Evolutionary conservation across 2,888 invertebrate genomes (phyloP).

Genomic region (Hermaeophaga mercurialis): DNA sequence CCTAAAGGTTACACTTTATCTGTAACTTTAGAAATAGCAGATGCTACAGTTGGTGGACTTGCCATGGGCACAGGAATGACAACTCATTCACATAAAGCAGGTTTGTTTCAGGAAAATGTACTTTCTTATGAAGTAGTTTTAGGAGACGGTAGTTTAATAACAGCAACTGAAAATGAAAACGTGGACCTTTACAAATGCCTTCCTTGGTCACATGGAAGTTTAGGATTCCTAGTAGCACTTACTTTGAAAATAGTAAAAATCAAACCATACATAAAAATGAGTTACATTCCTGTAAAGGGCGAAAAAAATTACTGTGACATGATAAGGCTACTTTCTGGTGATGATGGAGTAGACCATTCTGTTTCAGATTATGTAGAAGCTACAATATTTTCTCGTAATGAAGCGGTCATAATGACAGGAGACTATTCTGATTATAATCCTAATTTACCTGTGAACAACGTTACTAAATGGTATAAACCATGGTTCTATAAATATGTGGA

Average conservation of each 20-base stretch:
- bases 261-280: conserved; percentile 69
- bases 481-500: conserved; percentile 75
- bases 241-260: conserved; percentile 65
- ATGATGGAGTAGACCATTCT: conserved; percentile 56
- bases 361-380: conserved; percentile 70
- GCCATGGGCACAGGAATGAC: conserved; percentile 77
- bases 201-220: conserved; percentile 71
- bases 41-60: conserved; percentile 72
- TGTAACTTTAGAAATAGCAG: conserved; percentile 70
- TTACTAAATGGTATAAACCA: conserved; percentile 71
- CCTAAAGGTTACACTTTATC: conserved; percentile 71
- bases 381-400: conserved; percentile 65
- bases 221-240: conserved; percentile 69
- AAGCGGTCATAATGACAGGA: conserved; percentile 70
- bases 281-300: conserved; percentile 67
- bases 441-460: conserved; percentile 61
- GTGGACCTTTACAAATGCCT: conserved; percentile 65
- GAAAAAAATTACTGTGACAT: conserved; percentile 68
- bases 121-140: conserved; percentile 69
- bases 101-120: conserved; percentile 71
- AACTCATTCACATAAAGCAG: conserved; percentile 73
- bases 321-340: conserved; percentile 66
- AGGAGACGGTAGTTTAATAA: conserved; percentile 66
- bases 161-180: conserved; percentile 62
- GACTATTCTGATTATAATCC: conserved; percentile 66